Evolutionary conservation across 2,797 vertebrate genomes (phyloP).

Genomic region (Sebastes hubbsi): DNA sequence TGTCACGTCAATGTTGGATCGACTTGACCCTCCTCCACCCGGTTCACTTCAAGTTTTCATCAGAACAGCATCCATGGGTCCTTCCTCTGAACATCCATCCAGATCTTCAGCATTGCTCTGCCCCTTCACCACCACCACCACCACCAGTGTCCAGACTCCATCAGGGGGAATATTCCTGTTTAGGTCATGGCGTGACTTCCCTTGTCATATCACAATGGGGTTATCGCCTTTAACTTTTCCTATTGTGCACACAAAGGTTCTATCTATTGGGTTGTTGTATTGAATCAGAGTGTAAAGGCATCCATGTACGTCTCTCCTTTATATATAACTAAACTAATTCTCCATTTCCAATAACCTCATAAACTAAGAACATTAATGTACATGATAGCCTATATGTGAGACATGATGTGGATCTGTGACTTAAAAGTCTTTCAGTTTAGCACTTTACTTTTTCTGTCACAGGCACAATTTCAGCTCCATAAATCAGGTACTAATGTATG

Average conservation of each 20-base stretch:
- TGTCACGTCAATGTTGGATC: background rate
- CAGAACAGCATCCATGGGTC: background rate
- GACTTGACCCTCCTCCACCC: background rate
- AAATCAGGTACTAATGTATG: conserved; percentile 20
- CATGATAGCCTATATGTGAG: background rate
- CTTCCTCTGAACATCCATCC: background rate
- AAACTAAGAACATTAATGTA: background rate
- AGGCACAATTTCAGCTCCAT: conserved; percentile 6
- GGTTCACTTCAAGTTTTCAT: background rate
- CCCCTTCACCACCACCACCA: background rate
- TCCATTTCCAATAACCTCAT: background rate
- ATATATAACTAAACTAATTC: background rate
- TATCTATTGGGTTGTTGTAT: background rate
- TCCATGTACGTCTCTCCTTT: background rate
- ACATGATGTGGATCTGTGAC: background rate
- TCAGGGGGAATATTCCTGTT: background rate
- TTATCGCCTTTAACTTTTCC: background rate
- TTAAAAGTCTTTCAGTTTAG: background rate
- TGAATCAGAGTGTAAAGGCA: background rate
- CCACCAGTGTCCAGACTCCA: background rate
- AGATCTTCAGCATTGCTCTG: background rate
- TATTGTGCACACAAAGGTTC: background rate
- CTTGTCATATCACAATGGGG: background rate
- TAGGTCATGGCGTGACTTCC: background rate
- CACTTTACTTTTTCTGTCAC: background rate